These are phyloP conservation scores for Ploceus nigricollis DNA, from an alignment of 2,113 vertebrate genomes.

Conservation along the genomic window DNA sequence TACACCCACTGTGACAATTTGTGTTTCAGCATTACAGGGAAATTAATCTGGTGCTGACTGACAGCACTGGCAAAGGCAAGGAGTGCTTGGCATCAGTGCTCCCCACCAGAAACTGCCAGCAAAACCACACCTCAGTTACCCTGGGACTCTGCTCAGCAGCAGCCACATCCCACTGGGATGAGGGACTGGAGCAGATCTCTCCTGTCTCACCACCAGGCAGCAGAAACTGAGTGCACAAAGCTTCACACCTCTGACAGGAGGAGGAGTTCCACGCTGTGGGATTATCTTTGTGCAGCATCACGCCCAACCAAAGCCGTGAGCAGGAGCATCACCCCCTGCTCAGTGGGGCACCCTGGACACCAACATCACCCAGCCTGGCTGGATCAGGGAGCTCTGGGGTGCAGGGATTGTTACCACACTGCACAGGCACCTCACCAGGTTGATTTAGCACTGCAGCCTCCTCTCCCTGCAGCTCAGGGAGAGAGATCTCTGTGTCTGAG, in stretches of 20 bases:
- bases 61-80: not conserved
- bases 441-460: not conserved
- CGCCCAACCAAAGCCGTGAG: not conserved
- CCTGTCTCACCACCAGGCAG: not conserved
- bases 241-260: not conserved
- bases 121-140: accelerated
- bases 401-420: accelerated
- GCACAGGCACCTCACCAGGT: not conserved
- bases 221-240: not conserved
- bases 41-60: not conserved
- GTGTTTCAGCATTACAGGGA: not conserved
- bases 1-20: not conserved
- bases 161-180: not conserved
- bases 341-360: accelerated
- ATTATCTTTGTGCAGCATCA: not conserved
- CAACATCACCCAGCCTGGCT: no score
- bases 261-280: accelerated
- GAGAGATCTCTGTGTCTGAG: not conserved
- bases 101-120: not conserved
- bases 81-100: not conserved
- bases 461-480: not conserved
- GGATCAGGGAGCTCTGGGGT: not conserved
- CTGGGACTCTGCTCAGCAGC: not conserved
- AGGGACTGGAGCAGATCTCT: not conserved
- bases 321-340: not conserved